phyloP scores from a whole-genome alignment of 2,888 invertebrate species.

The Chrysina gloriosa region DNA sequence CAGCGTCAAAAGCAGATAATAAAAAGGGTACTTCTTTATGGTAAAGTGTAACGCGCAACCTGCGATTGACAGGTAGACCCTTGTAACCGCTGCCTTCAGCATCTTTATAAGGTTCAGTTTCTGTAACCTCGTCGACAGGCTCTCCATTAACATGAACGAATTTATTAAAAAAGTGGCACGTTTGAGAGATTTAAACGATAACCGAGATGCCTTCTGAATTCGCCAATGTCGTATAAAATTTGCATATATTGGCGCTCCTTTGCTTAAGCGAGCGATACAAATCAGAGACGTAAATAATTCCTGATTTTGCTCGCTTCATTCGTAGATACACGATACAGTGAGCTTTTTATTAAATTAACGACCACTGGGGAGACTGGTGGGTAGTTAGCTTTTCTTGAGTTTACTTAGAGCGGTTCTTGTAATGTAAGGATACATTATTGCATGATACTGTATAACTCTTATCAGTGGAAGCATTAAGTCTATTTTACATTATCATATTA shows the following conservation, averaged over 20 bases:
- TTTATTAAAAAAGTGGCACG: constrained; percentile 2
- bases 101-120: constrained; percentile 34
- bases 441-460: too few species aligned
- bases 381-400: too few species aligned
- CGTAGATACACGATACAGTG: too few species aligned
- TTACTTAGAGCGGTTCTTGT: too few species aligned
- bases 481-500: too few species aligned
- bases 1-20: not conserved
- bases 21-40: constrained; percentile 1
- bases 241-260: not conserved
- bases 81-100: constrained; percentile 11
- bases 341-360: too few species aligned
- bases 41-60: not conserved
- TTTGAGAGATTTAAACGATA: constrained; percentile 2
- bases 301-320: too few species aligned
- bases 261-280: not conserved
- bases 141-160: constrained; percentile 27
- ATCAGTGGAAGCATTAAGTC: too few species aligned
- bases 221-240: not conserved
- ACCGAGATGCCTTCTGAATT: not conserved
- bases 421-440: too few species aligned
- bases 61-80: constrained; percentile 20
- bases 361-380: too few species aligned
- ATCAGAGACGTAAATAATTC: not conserved
- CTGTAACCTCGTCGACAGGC: constrained; percentile 8